Base-by-base conservation (phyloP, 2,888 invertebrate species). In the Tanypteryx hageni region DNA sequence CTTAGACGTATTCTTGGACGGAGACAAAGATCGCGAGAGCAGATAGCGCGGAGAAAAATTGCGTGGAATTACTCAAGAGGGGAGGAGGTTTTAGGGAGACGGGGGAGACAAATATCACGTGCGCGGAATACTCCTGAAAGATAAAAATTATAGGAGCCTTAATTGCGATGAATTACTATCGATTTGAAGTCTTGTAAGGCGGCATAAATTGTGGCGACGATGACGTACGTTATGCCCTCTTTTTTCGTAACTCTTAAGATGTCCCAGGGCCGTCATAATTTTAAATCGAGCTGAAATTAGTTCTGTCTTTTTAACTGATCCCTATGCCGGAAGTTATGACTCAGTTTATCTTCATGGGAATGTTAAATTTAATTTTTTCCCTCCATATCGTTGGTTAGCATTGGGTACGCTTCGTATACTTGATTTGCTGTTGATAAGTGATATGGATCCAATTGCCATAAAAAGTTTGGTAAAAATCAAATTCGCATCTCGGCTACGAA, bases 21-120 rank as follows among this genome's bases (percentile, higher is more conserved):
- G 7, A 86, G 61, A 86, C 61, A 61, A 86, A 18, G 7, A 31
- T 61, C 11, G 18, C 13, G 61, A 86, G 61, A 58, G 61, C 44
- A 27, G 86, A 31, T 86, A 44, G 61, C 86, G 86, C 31, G 31
- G 31, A 86, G 86, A 86, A 86, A 86, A 61, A 86, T 61, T 59
- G 14, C 18, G 16, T 31, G 31, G 31, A 11, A 86, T 86, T 31
- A 61, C 31, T 86, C 86, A 61, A 18, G 18, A 61, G 18, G 61
- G 8, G 18, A 18, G 86, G 31, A 59, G n/a, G 61, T 44, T n/a
- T 16, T 56, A 44, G n/a, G 57, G 44, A 44, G 83, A 18, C 11
- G 10, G 83, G 83, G 57, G 44, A 44, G 44, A 44, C 44, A 44
- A 3, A 44, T 44, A 5, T 44, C 44, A 44, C 44, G 44, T 44